Evolutionary conservation across 2,888 invertebrate species (phyloP).

Genomic region (Melieria picta): DNA sequence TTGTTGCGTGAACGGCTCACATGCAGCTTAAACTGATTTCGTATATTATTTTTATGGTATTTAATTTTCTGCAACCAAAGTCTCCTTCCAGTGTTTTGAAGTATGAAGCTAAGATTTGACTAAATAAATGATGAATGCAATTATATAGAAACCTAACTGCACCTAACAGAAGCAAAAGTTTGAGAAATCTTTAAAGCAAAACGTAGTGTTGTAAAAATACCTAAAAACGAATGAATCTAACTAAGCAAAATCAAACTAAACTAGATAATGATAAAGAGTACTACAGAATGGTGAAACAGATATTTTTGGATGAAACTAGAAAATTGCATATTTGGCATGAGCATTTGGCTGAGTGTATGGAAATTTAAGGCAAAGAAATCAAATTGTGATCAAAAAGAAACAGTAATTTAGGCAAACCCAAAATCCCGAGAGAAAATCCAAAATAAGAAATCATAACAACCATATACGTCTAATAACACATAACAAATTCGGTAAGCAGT

Average conservation of each 20-base stretch:
- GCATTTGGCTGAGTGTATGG: conserved; percentile 12
- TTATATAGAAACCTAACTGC: conserved; percentile 2
- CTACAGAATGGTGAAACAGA: conserved; percentile 22
- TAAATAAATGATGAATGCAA: background rate
- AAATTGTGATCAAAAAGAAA: conserved; percentile 62
- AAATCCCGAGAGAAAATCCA: too few relatives aligned
- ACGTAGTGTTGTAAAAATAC: background rate
- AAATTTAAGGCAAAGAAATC: conserved; percentile 57
- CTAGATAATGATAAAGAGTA: background rate
- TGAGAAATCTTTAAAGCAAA: background rate
- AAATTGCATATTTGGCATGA: conserved; percentile 28
- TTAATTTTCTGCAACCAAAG: too few relatives aligned
- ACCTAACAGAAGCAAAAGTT: background rate
- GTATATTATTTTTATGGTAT: too few relatives aligned
- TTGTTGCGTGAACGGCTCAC: too few relatives aligned
- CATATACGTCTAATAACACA: background rate
- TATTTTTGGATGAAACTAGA: conserved; percentile 45
- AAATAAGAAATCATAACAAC: too few relatives aligned
- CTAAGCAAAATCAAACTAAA: background rate
- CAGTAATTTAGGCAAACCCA: conserved; percentile 4
- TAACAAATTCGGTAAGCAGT: background rate
- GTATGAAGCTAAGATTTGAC: too few relatives aligned
- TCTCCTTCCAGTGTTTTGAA: too few relatives aligned
- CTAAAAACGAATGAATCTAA: background rate
- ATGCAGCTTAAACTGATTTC: too few relatives aligned